These are phyloP conservation scores for Rousettus leschenaultii DNA, from an alignment of 2,113 vertebrate species.

Conservation along the genomic window DNA sequence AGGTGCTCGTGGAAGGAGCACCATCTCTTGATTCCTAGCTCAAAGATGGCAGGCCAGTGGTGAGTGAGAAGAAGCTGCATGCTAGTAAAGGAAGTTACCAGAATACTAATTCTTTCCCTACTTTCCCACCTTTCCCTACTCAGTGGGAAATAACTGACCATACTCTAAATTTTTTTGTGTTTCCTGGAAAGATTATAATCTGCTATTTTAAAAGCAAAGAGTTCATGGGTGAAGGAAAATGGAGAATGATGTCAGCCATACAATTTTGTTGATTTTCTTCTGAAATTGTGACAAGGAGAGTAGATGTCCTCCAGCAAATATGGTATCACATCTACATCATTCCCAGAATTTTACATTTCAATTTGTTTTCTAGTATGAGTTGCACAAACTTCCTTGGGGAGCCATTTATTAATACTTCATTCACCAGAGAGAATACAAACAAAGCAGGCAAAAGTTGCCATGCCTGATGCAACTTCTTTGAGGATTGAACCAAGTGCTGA, in stretches of 20 bases:
- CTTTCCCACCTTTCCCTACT: not conserved
- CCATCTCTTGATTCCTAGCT: not conserved
- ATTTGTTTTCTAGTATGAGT: conserved; percentile 73
- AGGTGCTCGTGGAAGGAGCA: not conserved
- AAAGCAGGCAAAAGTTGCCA: conserved; percentile 56
- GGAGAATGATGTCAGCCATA: not conserved
- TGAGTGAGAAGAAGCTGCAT: not conserved
- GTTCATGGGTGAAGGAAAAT: not conserved
- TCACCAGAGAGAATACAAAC: conserved; percentile 54
- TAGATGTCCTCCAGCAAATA: not conserved
- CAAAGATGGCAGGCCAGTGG: not conserved
- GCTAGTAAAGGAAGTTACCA: not conserved
- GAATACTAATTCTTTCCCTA: not conserved
- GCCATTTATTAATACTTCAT: conserved; percentile 66
- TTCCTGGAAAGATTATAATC: not conserved
- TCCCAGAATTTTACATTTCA: conserved; percentile 67
- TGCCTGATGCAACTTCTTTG: conserved; percentile 78
- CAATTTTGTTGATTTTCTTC: not conserved
- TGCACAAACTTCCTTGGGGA: conserved; percentile 61
- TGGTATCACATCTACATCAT: not conserved
- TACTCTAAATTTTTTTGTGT: not conserved
- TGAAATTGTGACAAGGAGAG: not conserved
- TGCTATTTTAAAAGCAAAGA: not conserved
- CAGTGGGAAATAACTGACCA: not conserved
- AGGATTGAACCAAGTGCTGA: conserved; percentile 38